Percentiles rank a stretch among this genome's conserved stretches.
These are phyloP conservation scores for Mactra quadrangularis DNA, from an alignment of 1,140 invertebrate species.

Conservation along the genomic window DNA sequence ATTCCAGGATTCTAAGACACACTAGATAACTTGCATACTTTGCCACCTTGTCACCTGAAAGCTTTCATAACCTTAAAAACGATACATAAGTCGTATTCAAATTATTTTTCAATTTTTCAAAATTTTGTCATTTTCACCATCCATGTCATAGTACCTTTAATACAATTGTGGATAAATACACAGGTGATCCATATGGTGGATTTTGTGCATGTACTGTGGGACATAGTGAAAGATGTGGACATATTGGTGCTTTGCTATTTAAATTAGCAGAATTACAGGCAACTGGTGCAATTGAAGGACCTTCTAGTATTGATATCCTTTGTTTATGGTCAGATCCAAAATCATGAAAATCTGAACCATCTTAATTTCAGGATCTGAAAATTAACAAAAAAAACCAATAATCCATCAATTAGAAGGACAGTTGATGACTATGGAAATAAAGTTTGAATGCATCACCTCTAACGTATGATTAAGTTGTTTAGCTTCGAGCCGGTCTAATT, in stretches of 20 bases:
- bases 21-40: too few relatives aligned
- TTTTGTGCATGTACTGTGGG: background rate
- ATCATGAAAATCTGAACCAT: background rate
- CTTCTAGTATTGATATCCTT: background rate
- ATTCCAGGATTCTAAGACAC: too few relatives aligned
- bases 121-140: too few relatives aligned
- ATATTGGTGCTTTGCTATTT: too few relatives aligned
- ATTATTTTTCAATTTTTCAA: too few relatives aligned
- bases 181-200: background rate
- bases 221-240: background rate
- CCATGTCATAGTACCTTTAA: too few relatives aligned
- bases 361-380: background rate
- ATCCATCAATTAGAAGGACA: slow-evolving; percentile 15
- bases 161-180: too few relatives aligned
- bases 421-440: slow-evolving; percentile 14
- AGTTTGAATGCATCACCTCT: background rate
- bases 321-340: slow-evolving; percentile 2
- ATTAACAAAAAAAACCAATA: background rate
- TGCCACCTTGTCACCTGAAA: too few relatives aligned
- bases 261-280: slow-evolving; percentile 12
- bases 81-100: too few relatives aligned
- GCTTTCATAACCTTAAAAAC: too few relatives aligned
- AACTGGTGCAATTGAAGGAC: slow-evolving; percentile 18
- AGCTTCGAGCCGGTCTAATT: background rate
- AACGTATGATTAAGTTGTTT: slow-evolving; percentile 4